Evolutionary conservation across 1,140 invertebrate species (phyloP).

Genomic region (Hyles vespertilio): DNA sequence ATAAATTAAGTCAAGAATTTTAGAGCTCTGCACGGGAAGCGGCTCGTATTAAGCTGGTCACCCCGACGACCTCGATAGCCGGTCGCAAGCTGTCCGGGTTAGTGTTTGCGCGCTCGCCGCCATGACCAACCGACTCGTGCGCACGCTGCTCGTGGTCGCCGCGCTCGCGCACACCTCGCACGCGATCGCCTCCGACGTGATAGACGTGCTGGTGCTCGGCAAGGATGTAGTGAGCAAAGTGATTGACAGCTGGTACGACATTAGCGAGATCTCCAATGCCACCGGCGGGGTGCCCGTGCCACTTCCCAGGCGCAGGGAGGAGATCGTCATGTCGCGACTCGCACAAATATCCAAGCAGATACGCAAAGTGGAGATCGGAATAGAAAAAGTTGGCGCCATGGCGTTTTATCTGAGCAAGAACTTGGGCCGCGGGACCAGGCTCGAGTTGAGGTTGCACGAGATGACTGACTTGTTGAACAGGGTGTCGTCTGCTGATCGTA

Average conservation of each 20-base stretch:
- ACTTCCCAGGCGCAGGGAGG: slow-evolving; percentile 75
- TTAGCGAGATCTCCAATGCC: slow-evolving; percentile 73
- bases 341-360: slow-evolving; percentile 66
- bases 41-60: slow-evolving; percentile 25
- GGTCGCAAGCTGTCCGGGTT: slow-evolving; percentile 11
- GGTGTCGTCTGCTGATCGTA: slow-evolving; percentile 75
- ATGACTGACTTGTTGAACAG: slow-evolving; percentile 77
- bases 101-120: slow-evolving; percentile 51
- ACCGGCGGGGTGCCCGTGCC: slow-evolving; percentile 77
- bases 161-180: slow-evolving; percentile 31
- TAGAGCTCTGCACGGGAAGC: neutral
- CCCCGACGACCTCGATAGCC: slow-evolving; percentile 35
- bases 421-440: slow-evolving; percentile 56
- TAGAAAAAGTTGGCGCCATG: slow-evolving; percentile 44
- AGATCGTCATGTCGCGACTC: slow-evolving; percentile 71
- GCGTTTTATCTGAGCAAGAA: slow-evolving; percentile 59
- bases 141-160: slow-evolving; percentile 36
- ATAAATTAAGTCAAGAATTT: neutral
- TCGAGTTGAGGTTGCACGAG: slow-evolving; percentile 77
- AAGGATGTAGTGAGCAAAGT: slow-evolving; percentile 77
- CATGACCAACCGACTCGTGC: slow-evolving; percentile 47
- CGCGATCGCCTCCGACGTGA: slow-evolving; percentile 75
- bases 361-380: slow-evolving; percentile 41
- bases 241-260: slow-evolving; percentile 79
- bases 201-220: slow-evolving; percentile 78